phyloP scores from a whole-genome alignment of 2,113 vertebrate genomes.

The Oncorhynchus tshawytscha region DNA sequence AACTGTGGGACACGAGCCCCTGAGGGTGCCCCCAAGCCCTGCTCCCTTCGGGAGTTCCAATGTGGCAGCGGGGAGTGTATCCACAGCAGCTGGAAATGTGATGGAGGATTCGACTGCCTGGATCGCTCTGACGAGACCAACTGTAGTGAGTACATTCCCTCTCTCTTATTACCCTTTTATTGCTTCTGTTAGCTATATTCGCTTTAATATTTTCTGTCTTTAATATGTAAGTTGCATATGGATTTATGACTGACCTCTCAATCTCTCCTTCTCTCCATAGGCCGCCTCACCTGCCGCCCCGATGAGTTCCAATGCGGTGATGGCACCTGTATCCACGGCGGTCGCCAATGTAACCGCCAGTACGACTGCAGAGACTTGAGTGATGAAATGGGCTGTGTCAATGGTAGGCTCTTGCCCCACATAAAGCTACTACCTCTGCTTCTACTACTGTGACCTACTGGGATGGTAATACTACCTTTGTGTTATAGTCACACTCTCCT shows the following conservation, averaged over 20 bases:
- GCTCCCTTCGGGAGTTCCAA: conserved; percentile 76
- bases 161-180: not conserved
- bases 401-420: conserved; percentile 67
- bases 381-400: conserved; percentile 82
- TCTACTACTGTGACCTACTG: not conserved
- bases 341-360: conserved; percentile 78
- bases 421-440: not conserved
- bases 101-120: conserved; percentile 75
- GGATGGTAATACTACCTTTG: not conserved
- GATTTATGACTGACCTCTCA: not conserved
- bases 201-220: not conserved
- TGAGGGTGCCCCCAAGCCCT: conserved; percentile 19
- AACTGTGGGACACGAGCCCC: conserved; percentile 52
- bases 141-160: conserved; percentile 71
- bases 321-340: conserved; percentile 83
- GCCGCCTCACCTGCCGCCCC: conserved; percentile 73
- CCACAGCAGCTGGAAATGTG: conserved; percentile 82
- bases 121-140: conserved; percentile 80
- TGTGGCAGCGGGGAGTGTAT: conserved; percentile 82
- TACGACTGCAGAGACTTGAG: conserved; percentile 82
- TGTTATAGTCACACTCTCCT: not conserved
- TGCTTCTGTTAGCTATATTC: not conserved
- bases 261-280: conserved; percentile 50
- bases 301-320: conserved; percentile 84
- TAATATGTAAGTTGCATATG: not conserved